phyloP scores from a whole-genome alignment of 2,113 vertebrate species.

The Baryphthengus martii region DNA sequence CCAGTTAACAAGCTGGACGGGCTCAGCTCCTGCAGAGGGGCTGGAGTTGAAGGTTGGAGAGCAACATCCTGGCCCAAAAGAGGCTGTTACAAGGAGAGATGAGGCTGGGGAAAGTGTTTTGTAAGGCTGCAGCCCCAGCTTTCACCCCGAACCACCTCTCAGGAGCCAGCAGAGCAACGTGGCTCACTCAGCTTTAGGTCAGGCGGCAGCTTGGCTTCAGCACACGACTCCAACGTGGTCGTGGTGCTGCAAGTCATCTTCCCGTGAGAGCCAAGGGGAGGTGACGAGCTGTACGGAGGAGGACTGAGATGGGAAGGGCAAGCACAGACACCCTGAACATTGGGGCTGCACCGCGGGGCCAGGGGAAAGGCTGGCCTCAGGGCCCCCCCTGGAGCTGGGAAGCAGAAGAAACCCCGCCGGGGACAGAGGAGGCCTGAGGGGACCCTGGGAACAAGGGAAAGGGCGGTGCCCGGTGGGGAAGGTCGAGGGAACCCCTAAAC shows the following conservation, averaged over 20 bases:
- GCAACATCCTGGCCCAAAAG: rapidly evolving
- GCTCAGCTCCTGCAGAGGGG: neutral
- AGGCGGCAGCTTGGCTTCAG: neutral
- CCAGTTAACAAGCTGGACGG: neutral
- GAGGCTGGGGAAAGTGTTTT: neutral
- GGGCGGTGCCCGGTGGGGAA: no score
- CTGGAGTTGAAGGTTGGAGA: neutral
- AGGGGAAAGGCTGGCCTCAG: no score
- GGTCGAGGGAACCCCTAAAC: neutral
- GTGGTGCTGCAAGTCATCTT: neutral
- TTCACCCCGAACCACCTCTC: neutral
- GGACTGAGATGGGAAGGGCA: neutral
- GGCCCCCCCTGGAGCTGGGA: neutral
- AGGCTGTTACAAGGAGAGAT: rapidly evolving
- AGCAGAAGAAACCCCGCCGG: neutral
- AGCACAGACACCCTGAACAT: no score
- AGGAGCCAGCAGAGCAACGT: rapidly evolving
- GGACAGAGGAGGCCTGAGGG: neutral
- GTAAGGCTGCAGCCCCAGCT: neutral
- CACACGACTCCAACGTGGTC: rapidly evolving
- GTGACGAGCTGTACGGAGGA: no score
- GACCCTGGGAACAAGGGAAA: no score
- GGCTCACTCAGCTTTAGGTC: neutral
- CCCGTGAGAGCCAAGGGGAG: neutral
- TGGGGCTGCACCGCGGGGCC: rapidly evolving